Evolutionary conservation across 2,113 vertebrate species (phyloP).

Genomic region (Crotalus helleri): DNA sequence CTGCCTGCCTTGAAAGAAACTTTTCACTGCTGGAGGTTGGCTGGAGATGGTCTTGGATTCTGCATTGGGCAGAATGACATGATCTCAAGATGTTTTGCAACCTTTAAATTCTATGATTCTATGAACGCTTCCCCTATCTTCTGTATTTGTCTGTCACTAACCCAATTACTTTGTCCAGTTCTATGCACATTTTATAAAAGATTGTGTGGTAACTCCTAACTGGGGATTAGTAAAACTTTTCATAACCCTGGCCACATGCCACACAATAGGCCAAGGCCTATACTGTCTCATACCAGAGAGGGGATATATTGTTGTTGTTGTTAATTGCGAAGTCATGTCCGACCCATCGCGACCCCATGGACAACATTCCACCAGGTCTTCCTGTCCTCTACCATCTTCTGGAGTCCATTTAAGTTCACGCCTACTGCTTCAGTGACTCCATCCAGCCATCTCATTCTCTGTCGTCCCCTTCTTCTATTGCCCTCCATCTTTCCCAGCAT

Average conservation of each 20-base stretch:
- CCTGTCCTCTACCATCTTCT: no score
- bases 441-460: no score
- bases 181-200: neutral
- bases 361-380: no score
- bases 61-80: neutral
- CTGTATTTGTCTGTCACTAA: neutral
- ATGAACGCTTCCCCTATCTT: neutral
- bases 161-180: neutral
- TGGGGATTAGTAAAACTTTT: neutral
- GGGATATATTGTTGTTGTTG: neutral
- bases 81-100: neutral
- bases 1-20: neutral
- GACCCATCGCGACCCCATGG: no score
- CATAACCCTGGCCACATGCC: neutral
- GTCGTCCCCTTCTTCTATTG: no score
- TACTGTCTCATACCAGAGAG: neutral
- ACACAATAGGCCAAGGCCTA: neutral
- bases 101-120: neutral
- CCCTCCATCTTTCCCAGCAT: no score
- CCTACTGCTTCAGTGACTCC: no score
- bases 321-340: no score
- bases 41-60: neutral
- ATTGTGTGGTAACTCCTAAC: neutral
- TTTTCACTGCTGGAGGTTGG: neutral
- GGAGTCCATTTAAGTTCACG: no score